Percentiles rank a stretch among this genome's conserved stretches.
Evolutionary conservation across 2,888 invertebrate genomes (phyloP).

Genomic region (Fragum fragum): DNA sequence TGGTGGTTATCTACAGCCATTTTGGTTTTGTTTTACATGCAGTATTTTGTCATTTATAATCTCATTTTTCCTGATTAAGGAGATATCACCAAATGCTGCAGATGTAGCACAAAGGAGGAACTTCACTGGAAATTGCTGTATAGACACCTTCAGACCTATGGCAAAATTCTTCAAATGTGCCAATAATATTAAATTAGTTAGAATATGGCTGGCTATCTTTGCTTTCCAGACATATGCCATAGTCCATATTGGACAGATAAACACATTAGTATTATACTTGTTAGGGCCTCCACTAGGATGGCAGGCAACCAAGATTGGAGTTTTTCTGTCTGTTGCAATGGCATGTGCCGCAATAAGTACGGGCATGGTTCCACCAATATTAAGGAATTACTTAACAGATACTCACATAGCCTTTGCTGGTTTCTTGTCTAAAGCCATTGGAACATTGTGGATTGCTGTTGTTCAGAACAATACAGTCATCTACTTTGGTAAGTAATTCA

Average conservation of each 20-base stretch:
- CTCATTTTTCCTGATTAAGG: conserved; percentile 82
- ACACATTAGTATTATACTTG: conserved; percentile 84
- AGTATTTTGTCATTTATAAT: conserved; percentile 80
- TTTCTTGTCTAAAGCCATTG: conserved; percentile 84
- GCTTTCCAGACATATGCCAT: conserved; percentile 85
- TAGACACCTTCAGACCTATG: conserved; percentile 80
- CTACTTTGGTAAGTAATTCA: conserved; percentile 81
- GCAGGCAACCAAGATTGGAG: conserved; percentile 79
- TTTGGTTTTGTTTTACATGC: conserved; percentile 84
- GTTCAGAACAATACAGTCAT: conserved; percentile 81
- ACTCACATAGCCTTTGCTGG: conserved; percentile 82
- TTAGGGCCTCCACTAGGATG: conserved; percentile 79
- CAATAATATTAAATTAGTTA: conserved; percentile 78
- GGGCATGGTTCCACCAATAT: conserved; percentile 77
- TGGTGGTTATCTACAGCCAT: conserved; percentile 82
- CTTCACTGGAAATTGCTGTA: conserved; percentile 77
- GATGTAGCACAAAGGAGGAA: conserved; percentile 33
- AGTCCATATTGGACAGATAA: conserved; percentile 85
- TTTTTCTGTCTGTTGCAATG: conserved; percentile 81
- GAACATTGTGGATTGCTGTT: conserved; percentile 85
- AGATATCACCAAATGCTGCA: conserved; percentile 66
- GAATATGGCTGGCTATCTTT: conserved; percentile 85
- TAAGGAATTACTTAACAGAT: conserved; percentile 79
- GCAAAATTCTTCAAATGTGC: conserved; percentile 79
- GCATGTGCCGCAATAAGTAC: conserved; percentile 80